Evolutionary conservation across 2,797 vertebrate genomes (phyloP).

Genomic region (Masticophis lateralis): DNA sequence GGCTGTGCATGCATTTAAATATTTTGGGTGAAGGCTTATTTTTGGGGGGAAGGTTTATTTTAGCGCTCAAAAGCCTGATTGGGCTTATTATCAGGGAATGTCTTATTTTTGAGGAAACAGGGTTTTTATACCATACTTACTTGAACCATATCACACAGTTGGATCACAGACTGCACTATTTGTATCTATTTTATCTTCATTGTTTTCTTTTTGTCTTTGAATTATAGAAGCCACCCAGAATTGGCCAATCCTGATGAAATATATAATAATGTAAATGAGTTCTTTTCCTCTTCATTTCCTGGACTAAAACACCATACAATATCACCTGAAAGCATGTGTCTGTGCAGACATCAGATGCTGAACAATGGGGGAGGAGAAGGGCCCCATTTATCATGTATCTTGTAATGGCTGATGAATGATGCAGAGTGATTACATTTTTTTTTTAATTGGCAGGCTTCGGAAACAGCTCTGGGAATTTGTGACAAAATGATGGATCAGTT

Average conservation of each 20-base stretch:
- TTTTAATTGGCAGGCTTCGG: conserved; percentile 79
- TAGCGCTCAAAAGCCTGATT: too few species aligned
- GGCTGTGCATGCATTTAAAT: too few species aligned
- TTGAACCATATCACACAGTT: conserved; percentile 2
- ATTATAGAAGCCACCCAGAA: neutral
- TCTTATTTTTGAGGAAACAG: too few species aligned
- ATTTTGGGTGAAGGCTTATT: too few species aligned
- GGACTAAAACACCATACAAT: conserved; percentile 40
- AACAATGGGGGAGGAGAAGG: conserved; percentile 52
- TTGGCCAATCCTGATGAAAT: neutral
- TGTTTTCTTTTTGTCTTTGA: neutral
- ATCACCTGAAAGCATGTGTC: neutral
- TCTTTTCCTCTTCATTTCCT: conserved; percentile 40
- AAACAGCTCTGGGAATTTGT: conserved; percentile 72
- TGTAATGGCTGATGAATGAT: conserved; percentile 69
- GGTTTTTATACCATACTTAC: neutral
- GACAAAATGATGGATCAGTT: conserved; percentile 92
- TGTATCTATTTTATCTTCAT: neutral
- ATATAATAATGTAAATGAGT: neutral
- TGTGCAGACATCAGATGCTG: conserved; percentile 44
- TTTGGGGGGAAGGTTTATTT: too few species aligned
- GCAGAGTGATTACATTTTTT: conserved; percentile 68
- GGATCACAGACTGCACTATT: neutral
- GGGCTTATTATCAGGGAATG: too few species aligned
- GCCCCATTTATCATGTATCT: conserved; percentile 73